Conservation (phyloP, 2,888 invertebrate genomes). For the Morpho helenor region DNA sequence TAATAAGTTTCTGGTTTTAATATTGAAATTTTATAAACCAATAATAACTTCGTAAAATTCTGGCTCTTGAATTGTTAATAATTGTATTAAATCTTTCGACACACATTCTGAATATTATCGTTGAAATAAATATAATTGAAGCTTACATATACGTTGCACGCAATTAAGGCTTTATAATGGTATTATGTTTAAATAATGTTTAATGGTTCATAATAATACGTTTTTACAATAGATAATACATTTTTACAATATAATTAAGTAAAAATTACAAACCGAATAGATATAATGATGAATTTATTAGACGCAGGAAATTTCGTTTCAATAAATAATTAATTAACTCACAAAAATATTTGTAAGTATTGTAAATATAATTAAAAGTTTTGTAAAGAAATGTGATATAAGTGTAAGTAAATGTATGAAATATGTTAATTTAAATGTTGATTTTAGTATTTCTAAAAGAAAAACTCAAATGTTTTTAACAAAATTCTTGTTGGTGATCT, state of each 20-base stretch:
- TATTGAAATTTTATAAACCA: too few relatives aligned
- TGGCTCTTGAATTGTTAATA: too few relatives aligned
- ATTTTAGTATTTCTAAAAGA: conserved; percentile 12
- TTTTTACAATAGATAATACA: background rate
- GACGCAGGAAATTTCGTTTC: conserved; percentile 3
- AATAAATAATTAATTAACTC: conserved; percentile 4
- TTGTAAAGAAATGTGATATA: conserved; percentile 58
- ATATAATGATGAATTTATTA: conserved; percentile 12
- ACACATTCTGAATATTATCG: too few relatives aligned
- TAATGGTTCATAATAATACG: background rate
- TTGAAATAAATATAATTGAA: too few relatives aligned
- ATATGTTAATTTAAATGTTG: conserved; percentile 15
- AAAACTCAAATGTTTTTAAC: conserved; percentile 9
- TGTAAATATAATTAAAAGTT: conserved; percentile 37
- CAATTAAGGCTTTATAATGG: too few relatives aligned
- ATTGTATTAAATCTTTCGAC: too few relatives aligned
- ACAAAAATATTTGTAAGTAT: conserved; percentile 20
- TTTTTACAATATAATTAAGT: conserved; percentile 7
- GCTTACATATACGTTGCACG: too few relatives aligned
- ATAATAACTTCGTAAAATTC: too few relatives aligned
- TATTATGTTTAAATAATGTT: background rate
- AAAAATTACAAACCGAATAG: conserved; percentile 9
- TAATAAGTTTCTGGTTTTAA: too few relatives aligned
- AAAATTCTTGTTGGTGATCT: conserved; percentile 13
- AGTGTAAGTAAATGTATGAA: conserved; percentile 35